Percentiles rank a stretch among this genome's conserved stretches.
phyloP scores from a whole-genome alignment of 2,797 vertebrate species.

The Lophura swinhoii region DNA sequence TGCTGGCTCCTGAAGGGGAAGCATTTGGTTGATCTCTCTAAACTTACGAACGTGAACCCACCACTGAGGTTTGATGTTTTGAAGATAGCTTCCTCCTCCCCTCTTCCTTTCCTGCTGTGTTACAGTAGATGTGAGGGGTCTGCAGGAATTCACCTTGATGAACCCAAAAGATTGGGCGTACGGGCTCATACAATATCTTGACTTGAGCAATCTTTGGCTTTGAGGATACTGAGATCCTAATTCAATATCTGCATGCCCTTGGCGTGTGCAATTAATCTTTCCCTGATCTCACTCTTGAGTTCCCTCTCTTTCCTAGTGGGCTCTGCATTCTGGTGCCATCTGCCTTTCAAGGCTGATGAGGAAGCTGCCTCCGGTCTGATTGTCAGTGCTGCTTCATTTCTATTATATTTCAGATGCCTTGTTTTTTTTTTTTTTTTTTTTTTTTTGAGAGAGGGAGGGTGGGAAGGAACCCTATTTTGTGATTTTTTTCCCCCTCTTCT shows the following conservation, averaged over 20 bases:
- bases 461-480: not conserved
- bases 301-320: not conserved
- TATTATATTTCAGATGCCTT: conserved; percentile 45
- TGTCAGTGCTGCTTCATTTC: conserved; percentile 15
- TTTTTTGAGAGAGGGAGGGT: not conserved
- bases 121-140: not conserved
- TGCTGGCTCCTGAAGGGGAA: not conserved
- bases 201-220: not conserved
- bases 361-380: conserved; percentile 27
- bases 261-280: not conserved
- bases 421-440: not conserved
- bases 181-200: accelerated
- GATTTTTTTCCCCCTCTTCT: conserved; percentile 10
- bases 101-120: not conserved
- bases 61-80: not conserved
- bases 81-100: not conserved
- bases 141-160: not conserved
- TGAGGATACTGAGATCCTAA: not conserved
- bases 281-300: not conserved
- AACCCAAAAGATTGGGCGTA: not conserved
- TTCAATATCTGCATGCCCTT: not conserved
- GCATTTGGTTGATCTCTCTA: not conserved
- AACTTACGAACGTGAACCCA: accelerated
- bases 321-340: not conserved
- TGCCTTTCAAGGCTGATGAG: conserved; percentile 1